Evolutionary conservation across 1,140 invertebrate species (phyloP).

Genomic region (Thaumetopoea pityocampa): DNA sequence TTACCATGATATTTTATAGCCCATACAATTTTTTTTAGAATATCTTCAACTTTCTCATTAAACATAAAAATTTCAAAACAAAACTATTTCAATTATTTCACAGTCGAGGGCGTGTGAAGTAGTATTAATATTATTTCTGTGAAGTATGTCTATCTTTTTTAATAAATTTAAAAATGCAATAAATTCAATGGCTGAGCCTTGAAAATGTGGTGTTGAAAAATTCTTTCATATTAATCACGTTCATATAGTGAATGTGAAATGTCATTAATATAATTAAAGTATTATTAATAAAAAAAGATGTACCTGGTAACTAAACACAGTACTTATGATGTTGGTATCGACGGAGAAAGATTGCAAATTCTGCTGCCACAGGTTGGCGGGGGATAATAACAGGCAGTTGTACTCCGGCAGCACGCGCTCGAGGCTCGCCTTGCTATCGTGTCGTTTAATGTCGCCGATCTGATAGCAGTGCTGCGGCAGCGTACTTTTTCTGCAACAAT

Average conservation of each 20-base stretch:
- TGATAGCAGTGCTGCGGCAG: conserved; percentile 91
- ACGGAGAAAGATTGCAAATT: conserved; percentile 85
- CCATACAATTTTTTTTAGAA: too few species aligned
- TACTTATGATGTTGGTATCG: conserved; percentile 86
- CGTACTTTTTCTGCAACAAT: conserved; percentile 78
- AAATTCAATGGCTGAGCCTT: too few species aligned
- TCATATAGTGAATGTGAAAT: background rate
- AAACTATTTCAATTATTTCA: too few species aligned
- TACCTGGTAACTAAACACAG: conserved; percentile 90
- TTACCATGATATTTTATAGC: too few species aligned
- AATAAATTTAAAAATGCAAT: too few species aligned
- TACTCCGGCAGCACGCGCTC: conserved; percentile 88
- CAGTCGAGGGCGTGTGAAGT: too few species aligned
- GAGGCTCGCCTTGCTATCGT: conserved; percentile 70
- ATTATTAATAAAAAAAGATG: conserved; percentile 23
- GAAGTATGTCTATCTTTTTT: too few species aligned
- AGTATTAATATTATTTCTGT: too few species aligned
- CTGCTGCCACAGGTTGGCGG: conserved; percentile 94
- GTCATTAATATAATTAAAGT: background rate
- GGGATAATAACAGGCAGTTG: conserved; percentile 93
- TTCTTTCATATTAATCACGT: too few species aligned
- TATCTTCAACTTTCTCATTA: too few species aligned
- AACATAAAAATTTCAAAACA: too few species aligned
- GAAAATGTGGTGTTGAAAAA: too few species aligned
- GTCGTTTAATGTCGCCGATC: conserved; percentile 86